These are phyloP conservation scores for roundworm (Caenorhabditis elegans) DNA, from an alignment of 1,140 invertebrate genomes.

Conservation along the genomic window DNA sequence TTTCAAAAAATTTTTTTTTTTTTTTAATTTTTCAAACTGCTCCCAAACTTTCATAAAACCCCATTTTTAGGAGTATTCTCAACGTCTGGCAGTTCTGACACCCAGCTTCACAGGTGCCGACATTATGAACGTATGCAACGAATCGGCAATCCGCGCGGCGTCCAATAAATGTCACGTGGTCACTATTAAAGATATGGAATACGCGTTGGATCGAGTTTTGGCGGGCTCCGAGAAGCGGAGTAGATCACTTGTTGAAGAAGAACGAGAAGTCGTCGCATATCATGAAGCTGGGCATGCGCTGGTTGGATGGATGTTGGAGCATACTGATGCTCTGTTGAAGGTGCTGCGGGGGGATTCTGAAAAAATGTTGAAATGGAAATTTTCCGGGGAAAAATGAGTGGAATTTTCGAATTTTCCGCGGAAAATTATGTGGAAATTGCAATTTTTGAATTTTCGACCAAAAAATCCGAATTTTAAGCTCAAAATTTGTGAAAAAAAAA, in stretches of 20 bases:
- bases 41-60: no score
- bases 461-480: no score
- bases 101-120: constrained; percentile 84
- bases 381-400: no score
- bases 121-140: constrained; percentile 91
- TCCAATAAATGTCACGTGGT: constrained; percentile 75
- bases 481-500: no score
- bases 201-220: constrained; percentile 83
- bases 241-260: constrained; percentile 65
- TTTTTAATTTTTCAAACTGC: no score
- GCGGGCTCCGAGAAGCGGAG: constrained; percentile 73
- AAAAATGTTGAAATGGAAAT: constrained; percentile 70
- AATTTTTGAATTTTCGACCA: no score
- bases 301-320: constrained; percentile 87
- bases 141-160: constrained; percentile 87
- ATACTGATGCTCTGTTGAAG: constrained; percentile 80
- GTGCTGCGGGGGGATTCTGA: no score
- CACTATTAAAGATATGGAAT: constrained; percentile 76
- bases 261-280: constrained; percentile 79
- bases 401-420: no score
- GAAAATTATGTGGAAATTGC: no score
- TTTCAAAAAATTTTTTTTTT: no score
- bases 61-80: constrained; percentile 76
- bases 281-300: constrained; percentile 94
- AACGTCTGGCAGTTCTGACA: constrained; percentile 79